A percentile compares a stretch with the other conserved stretches of the same genome.
phyloP scores from a whole-genome alignment of 2,888 invertebrate genomes.

The Agonopterix alstromeriana region DNA sequence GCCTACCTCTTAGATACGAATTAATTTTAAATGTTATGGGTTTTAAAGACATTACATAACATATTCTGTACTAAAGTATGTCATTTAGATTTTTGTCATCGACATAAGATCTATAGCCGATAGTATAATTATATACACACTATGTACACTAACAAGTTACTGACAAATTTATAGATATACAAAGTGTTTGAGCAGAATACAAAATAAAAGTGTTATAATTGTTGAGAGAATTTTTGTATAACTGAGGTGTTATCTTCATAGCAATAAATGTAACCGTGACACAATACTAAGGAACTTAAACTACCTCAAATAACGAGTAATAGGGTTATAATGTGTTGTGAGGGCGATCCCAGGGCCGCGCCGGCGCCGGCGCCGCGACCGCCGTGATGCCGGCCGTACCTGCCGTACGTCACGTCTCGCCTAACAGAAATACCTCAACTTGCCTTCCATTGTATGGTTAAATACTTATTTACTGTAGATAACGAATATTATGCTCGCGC shows the following conservation, averaged over 20 bases:
- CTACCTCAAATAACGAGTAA: constrained; percentile 71
- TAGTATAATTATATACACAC: constrained; percentile 5
- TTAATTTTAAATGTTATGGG: constrained; percentile 9
- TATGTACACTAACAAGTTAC: constrained; percentile 23
- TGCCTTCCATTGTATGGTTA: constrained; percentile 47
- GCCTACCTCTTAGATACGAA: constrained; percentile 41
- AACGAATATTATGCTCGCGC: constrained; percentile 7
- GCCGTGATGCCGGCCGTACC: neutral
- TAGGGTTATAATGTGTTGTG: constrained; percentile 49
- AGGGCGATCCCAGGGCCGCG: constrained; percentile 21
- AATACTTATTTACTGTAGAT: constrained; percentile 15
- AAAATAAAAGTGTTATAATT: constrained; percentile 43
- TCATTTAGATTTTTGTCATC: neutral
- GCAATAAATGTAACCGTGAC: constrained; percentile 54
- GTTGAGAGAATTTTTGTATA: constrained; percentile 56
- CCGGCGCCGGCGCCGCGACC: constrained; percentile 10
- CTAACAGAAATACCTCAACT: constrained; percentile 35
- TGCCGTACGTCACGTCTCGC: neutral
- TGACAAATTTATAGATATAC: constrained; percentile 11
- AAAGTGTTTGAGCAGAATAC: constrained; percentile 39
- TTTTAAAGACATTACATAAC: neutral
- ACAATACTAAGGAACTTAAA: constrained; percentile 60
- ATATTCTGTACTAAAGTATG: neutral
- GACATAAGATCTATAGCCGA: neutral
- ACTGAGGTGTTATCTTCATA: constrained; percentile 58